phyloP scores from a whole-genome alignment of 92 coral and sea anemone genomes.

The Actinostola sp. region DNA sequence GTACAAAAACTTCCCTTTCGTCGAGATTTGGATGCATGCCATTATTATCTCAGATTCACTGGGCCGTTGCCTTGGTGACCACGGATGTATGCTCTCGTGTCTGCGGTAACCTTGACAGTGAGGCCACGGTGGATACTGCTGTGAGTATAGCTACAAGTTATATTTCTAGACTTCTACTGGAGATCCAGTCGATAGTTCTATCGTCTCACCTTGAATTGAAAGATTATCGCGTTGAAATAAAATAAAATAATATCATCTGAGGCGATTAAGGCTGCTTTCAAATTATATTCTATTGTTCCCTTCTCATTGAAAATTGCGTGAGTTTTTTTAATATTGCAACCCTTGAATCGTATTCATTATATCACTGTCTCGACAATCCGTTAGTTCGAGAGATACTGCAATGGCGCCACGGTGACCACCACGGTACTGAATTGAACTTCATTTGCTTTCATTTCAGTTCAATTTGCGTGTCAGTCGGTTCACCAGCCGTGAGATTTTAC shows the following conservation, averaged over 20 bases:
- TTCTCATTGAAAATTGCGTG: background rate
- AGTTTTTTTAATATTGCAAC: background rate
- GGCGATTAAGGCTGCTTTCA: background rate
- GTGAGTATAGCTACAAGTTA: background rate
- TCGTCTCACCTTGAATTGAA: background rate
- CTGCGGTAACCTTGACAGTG: conserved; percentile 29
- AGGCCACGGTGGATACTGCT: background rate
- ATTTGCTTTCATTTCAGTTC: background rate
- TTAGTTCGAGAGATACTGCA: background rate
- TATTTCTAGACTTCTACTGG: background rate
- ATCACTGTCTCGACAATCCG: background rate
- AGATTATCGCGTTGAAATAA: background rate
- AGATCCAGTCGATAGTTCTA: background rate
- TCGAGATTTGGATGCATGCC: conserved; percentile 28
- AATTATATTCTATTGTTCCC: background rate
- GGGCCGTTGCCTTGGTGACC: conserved; percentile 19
- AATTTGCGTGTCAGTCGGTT: too few species aligned
- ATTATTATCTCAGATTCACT: conserved; percentile 28
- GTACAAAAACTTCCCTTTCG: conserved; percentile 3
- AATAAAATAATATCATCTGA: too few species aligned
- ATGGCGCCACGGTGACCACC: background rate
- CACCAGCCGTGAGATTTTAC: too few species aligned
- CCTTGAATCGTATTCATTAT: background rate
- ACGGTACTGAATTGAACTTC: background rate
- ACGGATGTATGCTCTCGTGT: background rate